Evolutionary conservation across 2,888 invertebrate genomes (phyloP), one percentile per base, ranked within the genome.

Genomic region (Caradrina kadenii): DNA sequence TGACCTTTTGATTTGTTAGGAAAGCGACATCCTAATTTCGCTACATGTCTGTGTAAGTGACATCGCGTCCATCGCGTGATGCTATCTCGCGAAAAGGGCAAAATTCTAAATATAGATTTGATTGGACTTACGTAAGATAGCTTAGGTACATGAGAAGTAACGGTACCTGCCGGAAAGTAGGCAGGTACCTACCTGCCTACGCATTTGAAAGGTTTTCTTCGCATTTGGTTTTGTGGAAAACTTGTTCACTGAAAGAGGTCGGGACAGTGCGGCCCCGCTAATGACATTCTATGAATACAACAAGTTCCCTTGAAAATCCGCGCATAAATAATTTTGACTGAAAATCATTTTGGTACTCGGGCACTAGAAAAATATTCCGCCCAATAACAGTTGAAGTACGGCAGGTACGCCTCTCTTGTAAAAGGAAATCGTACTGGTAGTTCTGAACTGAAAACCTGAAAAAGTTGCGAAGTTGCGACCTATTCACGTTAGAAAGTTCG

Each of bases 31-130:
- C 21, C 52, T 62, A 76, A 75, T 76, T 49, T 65, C 58, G 45
- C 54, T 35, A 65, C n/a, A 42, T 48, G 65, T 76, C 70, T 48
- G 19, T 75, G 64, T 58, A 61, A 74, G 72, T 72, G 68, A 73
- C 69, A 74, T 81, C 69, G 73, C 73, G 73, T 81, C 73, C 69
- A 76, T 81, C 73, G 70, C 81, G 72, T 81, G 74, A 67, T 54
- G 26, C 19, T 69, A 55, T 71, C 63, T 65, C 60, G 59, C 69
- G 69, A 69, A 66, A 63, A 69, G 56, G 66, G 63, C 50, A 55
- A 71, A 70, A 48, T 50, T 66, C 63, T 63, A 69, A 59, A 61
- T 69, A 69, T 71, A 75, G 65, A 79, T 62, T 65, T 71, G 45
- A 64, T 79, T 59, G 22, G 21, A 35, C 42, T 70, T 71, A 69